Percentiles rank a stretch among this genome's conserved stretches.
phyloP scores from a whole-genome alignment of 2,113 vertebrate species.

The Cyrtonyx montezumae region DNA sequence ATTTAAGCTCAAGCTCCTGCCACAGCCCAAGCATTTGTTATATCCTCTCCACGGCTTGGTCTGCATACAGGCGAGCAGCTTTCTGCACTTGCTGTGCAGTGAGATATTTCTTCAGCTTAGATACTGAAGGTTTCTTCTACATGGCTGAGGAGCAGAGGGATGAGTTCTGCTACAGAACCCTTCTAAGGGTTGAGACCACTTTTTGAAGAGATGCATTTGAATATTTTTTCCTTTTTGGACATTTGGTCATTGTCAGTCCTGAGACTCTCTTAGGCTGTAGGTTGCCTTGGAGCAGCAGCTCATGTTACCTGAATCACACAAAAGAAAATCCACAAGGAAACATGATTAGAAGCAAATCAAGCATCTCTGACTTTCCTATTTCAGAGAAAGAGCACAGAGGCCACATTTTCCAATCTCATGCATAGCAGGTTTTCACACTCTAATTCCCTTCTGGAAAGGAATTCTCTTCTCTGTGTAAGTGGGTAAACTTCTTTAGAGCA shows the following conservation, averaged over 20 bases:
- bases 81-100: neutral
- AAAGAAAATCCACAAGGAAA: neutral
- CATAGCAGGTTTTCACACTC: neutral
- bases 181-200: neutral
- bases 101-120: neutral
- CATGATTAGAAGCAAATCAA: neutral
- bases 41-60: neutral
- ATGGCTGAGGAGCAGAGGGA: neutral
- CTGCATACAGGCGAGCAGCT: neutral
- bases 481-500: neutral
- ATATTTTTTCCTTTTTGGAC: neutral
- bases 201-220: neutral
- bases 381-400: neutral
- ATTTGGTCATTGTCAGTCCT: neutral
- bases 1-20: neutral
- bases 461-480: constrained; percentile 17
- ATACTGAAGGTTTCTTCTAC: neutral
- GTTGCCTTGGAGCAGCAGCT: neutral
- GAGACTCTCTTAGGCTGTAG: neutral
- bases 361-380: neutral
- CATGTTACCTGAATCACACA: neutral
- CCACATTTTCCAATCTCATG: neutral
- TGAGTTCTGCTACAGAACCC: neutral
- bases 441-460: neutral
- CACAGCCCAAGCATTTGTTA: accelerated